Evolutionary conservation across 2,888 invertebrate species (phyloP).

Genomic region (Andrena minutula): DNA sequence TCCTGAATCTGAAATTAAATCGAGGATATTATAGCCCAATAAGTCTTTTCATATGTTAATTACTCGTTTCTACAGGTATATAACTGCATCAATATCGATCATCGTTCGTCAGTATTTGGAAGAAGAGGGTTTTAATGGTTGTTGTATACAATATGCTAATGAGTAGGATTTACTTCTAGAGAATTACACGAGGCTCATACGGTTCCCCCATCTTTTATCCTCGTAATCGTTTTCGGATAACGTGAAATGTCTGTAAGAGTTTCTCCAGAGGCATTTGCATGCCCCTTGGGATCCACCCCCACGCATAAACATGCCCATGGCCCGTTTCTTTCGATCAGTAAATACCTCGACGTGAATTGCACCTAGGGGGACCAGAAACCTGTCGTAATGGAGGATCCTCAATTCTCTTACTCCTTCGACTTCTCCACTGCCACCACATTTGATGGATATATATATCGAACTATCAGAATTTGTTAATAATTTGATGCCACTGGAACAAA

Average conservation of each 20-base stretch:
- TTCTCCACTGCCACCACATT: neutral
- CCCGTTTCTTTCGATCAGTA: constrained; percentile 62
- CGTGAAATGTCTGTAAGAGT: constrained; percentile 53
- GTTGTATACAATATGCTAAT: constrained; percentile 19
- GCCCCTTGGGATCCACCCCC: constrained; percentile 44
- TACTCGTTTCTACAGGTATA: too few species aligned
- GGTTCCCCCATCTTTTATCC: constrained; percentile 40
- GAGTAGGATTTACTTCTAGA: constrained; percentile 38
- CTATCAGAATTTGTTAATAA: constrained; percentile 7
- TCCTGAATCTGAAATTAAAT: too few species aligned
- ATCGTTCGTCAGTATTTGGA: neutral
- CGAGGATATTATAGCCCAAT: too few species aligned
- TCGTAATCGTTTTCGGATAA: constrained; percentile 68
- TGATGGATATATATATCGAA: constrained; percentile 1
- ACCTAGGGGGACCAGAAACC: constrained; percentile 21
- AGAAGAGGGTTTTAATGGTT: neutral
- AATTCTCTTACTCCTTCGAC: constrained; percentile 60
- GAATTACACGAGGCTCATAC: constrained; percentile 48
- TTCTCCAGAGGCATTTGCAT: constrained; percentile 66
- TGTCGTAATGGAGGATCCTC: constrained; percentile 44
- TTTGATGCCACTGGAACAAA: neutral
- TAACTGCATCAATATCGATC: too few species aligned
- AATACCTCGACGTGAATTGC: constrained; percentile 60
- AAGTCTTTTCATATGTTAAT: too few species aligned
- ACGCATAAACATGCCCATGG: constrained; percentile 64